Conservation (phyloP, 2,113 vertebrate species). For the Oreocharis arfaki region DNA sequence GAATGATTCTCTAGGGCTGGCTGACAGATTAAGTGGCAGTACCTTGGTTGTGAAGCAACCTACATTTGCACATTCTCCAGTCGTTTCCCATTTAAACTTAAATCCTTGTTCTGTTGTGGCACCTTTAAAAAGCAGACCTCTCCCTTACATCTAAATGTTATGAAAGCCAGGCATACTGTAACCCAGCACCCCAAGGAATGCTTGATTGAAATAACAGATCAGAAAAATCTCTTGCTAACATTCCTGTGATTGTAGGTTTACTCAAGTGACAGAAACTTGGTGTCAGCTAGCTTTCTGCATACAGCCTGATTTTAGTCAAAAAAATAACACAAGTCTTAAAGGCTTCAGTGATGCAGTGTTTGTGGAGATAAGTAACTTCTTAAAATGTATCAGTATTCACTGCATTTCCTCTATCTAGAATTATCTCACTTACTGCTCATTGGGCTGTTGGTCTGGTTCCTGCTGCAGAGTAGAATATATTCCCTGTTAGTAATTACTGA, state of each 20-base stretch:
- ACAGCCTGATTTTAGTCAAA: background rate
- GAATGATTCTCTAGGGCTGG: background rate
- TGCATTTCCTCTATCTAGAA: background rate
- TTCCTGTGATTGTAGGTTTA: slow-evolving; percentile 26
- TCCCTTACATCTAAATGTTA: slow-evolving; percentile 33
- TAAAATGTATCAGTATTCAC: background rate
- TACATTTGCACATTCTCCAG: slow-evolving; percentile 37
- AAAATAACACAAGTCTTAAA: background rate
- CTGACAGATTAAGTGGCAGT: slow-evolving; percentile 31
- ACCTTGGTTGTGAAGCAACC: slow-evolving; percentile 26
- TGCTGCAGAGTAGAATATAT: background rate
- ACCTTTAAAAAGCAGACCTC: slow-evolving; percentile 28
- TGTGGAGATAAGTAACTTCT: background rate
- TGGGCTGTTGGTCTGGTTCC: background rate
- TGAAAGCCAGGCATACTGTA: slow-evolving; percentile 36
- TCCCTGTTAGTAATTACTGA: background rate
- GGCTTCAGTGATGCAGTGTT: background rate
- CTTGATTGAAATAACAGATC: slow-evolving; percentile 45
- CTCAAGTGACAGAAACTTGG: background rate
- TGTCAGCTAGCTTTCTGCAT: background rate
- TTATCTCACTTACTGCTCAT: background rate
- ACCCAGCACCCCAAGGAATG: slow-evolving; percentile 41
- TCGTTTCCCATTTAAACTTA: slow-evolving; percentile 51
- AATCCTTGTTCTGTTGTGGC: slow-evolving; percentile 31
- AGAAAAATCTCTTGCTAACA: slow-evolving; percentile 14